A percentile compares a stretch with the other conserved stretches of the same genome.
Evolutionary conservation across 2,113 vertebrate genomes (phyloP).

Genomic region (Otis tarda): DNA sequence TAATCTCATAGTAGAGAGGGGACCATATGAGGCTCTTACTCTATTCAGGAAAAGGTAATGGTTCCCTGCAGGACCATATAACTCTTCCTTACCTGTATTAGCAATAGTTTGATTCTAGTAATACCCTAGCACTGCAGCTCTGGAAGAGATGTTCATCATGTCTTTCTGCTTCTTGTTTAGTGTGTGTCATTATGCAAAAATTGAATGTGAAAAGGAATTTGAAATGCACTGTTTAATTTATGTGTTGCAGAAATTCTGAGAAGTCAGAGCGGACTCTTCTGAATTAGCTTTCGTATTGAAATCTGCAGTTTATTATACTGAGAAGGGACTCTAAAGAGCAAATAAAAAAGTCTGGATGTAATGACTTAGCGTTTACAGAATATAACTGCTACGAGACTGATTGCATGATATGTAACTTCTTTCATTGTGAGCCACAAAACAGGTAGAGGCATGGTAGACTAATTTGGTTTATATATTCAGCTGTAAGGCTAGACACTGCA

Average conservation of each 20-base stretch:
- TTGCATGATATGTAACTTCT: conserved; percentile 77
- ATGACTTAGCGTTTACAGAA: conserved; percentile 61
- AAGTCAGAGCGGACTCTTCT: conserved; percentile 18
- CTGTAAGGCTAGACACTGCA: conserved; percentile 84
- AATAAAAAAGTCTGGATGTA: conserved; percentile 54
- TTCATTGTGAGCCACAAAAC: conserved; percentile 79
- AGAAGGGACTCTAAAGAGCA: conserved; percentile 28
- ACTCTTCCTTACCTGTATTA: not conserved
- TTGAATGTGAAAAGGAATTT: not conserved
- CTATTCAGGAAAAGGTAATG: not conserved
- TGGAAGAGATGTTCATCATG: not conserved
- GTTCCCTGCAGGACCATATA: not conserved
- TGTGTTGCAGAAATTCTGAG: not conserved
- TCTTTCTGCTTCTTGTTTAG: not conserved
- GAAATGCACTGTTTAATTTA: not conserved
- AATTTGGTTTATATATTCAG: conserved; percentile 84
- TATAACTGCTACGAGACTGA: conserved; percentile 66
- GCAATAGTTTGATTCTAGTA: not conserved
- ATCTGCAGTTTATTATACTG: conserved; percentile 56
- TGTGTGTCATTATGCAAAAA: conserved; percentile 11
- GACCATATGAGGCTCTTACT: not conserved
- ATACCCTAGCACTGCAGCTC: not conserved
- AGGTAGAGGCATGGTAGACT: conserved; percentile 81
- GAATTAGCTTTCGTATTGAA: conserved; percentile 45
- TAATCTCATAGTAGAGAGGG: not conserved